Evolutionary conservation across 2,113 vertebrate species (phyloP), one percentile per base, ranked within the genome.

Genomic region (Lasiurus borealis): DNA sequence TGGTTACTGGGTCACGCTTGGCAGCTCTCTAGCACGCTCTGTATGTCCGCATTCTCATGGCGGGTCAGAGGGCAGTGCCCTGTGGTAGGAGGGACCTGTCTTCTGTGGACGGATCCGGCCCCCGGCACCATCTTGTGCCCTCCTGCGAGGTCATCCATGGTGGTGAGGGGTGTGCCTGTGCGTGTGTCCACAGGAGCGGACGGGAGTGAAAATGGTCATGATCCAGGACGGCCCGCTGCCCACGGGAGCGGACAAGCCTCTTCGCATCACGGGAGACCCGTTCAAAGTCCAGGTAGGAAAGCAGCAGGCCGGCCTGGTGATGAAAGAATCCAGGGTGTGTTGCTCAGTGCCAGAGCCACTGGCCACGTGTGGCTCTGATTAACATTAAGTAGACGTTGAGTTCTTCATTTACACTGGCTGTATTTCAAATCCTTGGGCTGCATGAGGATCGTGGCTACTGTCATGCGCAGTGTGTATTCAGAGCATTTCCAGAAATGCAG

Each of bases 121-220:
- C 6, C n/a, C 76, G 8, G 34, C 31, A 21, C n/a, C 81, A 1
- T 59, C 54, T 31, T 19, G 50, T 34, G 15, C 36, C 5, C 0
- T 21, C 19, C 8, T 23, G 6, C 0, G 0, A 19, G 13, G 57
- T 44, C 25, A n/a, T n/a, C n/a, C n/a, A 5, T 93, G 34, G 34
- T 9, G 31, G 3, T 75, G 73, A 96, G 88, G 54, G 19, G 85
- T 78, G 4, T 96, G 62, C 92, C 85, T 87, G n/a, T 95, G 57
- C 96, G 68, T 97, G 95, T 97, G 94, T 68, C 94, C 89, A 82
- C 98, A 99, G 99, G 99, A 99, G 98, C 99, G 99, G 97, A 99
- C 99, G 12, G 99, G 99, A 77, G 99, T 99, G 98, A 99, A 99
- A 98, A 99, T 99, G 99, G 99, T 99, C 68, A 99, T 99, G 99